Conservation (phyloP, 2,888 invertebrate genomes). For the Tipula unca region DNA sequence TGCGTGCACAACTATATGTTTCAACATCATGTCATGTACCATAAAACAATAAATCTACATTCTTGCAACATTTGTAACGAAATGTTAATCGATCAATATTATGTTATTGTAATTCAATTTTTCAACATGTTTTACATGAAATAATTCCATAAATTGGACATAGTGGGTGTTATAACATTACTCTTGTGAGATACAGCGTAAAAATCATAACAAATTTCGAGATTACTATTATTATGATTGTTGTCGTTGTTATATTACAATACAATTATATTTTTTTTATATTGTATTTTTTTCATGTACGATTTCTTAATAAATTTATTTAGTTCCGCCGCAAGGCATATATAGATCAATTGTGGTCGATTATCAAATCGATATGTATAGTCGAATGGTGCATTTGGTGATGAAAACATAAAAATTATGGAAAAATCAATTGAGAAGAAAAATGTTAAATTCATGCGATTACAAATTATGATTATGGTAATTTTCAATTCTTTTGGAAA, state of each 20-base stretch:
- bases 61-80: neutral
- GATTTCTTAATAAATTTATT: neutral
- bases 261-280: neutral
- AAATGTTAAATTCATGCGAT: neutral
- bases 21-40: neutral
- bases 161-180: neutral
- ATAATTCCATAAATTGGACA: neutral
- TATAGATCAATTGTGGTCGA: neutral
- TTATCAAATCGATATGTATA: neutral
- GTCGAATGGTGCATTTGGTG: neutral
- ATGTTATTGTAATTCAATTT: neutral
- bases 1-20: neutral
- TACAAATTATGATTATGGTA: neutral
- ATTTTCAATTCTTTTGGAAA: neutral
- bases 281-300: neutral
- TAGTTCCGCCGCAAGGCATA: neutral
- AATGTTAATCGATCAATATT: slow-evolving; percentile 8
- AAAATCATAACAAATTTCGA: neutral
- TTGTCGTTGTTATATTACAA: neutral
- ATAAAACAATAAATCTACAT: neutral
- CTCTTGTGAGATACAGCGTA: neutral
- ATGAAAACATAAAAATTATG: neutral
- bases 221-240: neutral
- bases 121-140: neutral
- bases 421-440: neutral